A percentile compares a stretch with the other conserved stretches of the same genome.
Evolutionary conservation across 2,113 vertebrate genomes (phyloP).

Genomic region (Clarias batrachus): DNA sequence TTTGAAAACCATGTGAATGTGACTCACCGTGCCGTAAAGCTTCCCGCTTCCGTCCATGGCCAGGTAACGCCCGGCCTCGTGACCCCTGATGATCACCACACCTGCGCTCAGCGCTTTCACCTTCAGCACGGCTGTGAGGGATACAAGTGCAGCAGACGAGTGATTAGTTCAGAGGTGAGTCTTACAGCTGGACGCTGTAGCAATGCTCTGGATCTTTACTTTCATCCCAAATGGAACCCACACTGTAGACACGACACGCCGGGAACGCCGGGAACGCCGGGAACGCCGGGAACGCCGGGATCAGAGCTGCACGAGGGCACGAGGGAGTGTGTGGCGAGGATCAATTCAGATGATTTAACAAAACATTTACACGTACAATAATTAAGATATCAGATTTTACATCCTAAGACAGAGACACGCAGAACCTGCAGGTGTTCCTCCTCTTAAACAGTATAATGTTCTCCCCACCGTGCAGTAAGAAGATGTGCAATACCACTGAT

Average conservation of each 20-base stretch:
- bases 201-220: neutral
- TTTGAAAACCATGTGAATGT: neutral
- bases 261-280: too few relatives aligned
- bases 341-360: neutral
- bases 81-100: constrained; percentile 11
- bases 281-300: neutral
- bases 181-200: neutral
- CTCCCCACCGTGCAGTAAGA: too few relatives aligned
- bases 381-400: neutral
- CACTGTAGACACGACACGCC: neutral
- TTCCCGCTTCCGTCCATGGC: constrained; percentile 12
- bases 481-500: too few relatives aligned
- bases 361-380: neutral
- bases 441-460: too few relatives aligned
- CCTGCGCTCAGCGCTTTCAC: constrained; percentile 1
- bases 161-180: neutral
- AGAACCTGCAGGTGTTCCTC: too few relatives aligned
- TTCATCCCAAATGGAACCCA: neutral
- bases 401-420: neutral
- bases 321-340: neutral
- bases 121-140: neutral
- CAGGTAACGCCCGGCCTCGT: neutral
- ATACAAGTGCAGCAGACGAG: neutral
- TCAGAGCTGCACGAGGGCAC: neutral
- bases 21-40: neutral